phyloP scores from a whole-genome alignment of 2,797 vertebrate genomes.

The Philypnodon macrostomus region DNA sequence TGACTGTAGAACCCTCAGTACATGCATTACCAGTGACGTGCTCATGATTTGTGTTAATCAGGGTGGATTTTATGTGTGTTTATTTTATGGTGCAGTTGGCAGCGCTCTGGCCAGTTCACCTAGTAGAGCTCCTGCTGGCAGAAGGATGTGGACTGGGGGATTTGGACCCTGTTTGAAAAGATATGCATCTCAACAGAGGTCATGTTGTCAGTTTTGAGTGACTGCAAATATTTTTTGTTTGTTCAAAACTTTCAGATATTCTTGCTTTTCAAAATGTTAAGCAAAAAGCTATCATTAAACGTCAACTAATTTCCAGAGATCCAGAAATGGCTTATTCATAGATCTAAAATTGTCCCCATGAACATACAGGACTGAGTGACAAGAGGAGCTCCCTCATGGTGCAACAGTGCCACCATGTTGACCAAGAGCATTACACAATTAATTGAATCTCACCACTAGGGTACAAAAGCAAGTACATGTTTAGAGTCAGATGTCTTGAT shows the following conservation, averaged over 20 bases:
- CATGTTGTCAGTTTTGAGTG: conserved; percentile 59
- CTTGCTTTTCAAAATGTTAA: conserved; percentile 33
- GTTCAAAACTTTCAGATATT: conserved; percentile 46
- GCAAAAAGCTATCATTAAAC: too few species aligned
- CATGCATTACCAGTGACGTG: conserved; percentile 67
- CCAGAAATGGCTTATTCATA: too few species aligned
- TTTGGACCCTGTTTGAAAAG: conserved; percentile 61
- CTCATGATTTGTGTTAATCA: conserved; percentile 75
- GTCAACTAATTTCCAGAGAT: too few species aligned
- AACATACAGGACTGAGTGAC: conserved; percentile 49
- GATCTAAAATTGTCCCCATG: too few species aligned
- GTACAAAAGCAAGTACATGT: too few species aligned
- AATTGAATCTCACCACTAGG: conserved; percentile 14
- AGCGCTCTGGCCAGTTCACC: conserved; percentile 42
- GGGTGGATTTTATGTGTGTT: conserved; percentile 74
- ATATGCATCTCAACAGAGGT: conserved; percentile 59
- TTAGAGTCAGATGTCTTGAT: too few species aligned
- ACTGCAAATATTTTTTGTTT: conserved; percentile 55
- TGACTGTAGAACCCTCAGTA: conserved; percentile 52
- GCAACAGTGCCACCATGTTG: conserved; percentile 77
- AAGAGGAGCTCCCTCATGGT: conserved; percentile 47
- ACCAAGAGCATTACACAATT: conserved; percentile 53
- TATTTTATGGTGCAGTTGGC: conserved; percentile 72
- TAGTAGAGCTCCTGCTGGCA: conserved; percentile 59
- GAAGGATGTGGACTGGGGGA: conserved; percentile 43